Evolutionary conservation across 2,888 invertebrate genomes (phyloP).

Genomic region (Lasioglossum zephyrum): DNA sequence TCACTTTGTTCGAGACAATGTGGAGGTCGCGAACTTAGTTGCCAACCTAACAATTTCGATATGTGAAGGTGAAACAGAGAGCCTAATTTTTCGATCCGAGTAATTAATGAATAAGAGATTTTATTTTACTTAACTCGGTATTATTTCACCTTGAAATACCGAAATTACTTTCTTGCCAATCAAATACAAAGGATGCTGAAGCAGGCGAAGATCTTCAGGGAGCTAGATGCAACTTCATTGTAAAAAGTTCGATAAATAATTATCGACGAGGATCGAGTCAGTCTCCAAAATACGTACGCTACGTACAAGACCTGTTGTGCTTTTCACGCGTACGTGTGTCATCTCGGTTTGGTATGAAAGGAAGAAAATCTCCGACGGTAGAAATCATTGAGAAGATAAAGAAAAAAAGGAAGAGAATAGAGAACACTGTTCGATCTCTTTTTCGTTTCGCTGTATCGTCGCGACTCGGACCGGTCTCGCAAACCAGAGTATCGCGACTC

Average conservation of each 20-base stretch:
- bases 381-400: background rate
- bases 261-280: background rate
- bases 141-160: no score
- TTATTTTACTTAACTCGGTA: no score
- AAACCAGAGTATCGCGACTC: background rate
- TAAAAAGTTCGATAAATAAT: background rate
- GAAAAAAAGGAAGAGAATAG: background rate
- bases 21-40: no score
- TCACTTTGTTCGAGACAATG: no score
- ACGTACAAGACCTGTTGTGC: background rate
- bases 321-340: background rate
- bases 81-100: no score
- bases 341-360: background rate
- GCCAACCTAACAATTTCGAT: no score
- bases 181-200: no score
- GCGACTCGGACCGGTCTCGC: background rate
- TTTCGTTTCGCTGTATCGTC: background rate
- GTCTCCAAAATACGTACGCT: background rate
- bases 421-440: background rate
- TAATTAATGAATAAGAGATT: no score
- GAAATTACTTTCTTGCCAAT: no score
- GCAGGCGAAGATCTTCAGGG: no score
- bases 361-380: background rate
- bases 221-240: no score
- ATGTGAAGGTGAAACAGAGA: no score